Conservation (phyloP, 1,140 invertebrate species). For the Ips typographus region DNA sequence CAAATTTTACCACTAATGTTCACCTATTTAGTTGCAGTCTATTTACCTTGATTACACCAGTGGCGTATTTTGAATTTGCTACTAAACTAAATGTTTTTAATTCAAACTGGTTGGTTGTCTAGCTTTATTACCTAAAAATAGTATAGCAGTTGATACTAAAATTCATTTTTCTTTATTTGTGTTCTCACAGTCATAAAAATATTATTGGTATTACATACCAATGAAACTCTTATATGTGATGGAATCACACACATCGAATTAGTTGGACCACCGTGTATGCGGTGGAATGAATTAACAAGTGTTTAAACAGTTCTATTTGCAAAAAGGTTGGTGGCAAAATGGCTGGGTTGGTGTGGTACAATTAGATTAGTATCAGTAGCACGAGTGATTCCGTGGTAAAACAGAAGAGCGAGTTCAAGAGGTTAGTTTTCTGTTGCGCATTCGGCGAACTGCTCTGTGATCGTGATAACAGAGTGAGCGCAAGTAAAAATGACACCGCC, state of each 20-base stretch:
- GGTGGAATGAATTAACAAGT: neutral
- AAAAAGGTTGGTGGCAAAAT: neutral
- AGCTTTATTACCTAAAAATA: no score
- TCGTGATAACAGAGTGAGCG: conserved; percentile 18
- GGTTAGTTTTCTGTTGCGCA: conserved; percentile 22
- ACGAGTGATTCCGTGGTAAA: conserved; percentile 26
- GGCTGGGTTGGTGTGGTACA: conserved; percentile 5
- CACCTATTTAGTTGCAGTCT: no score
- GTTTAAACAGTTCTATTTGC: conserved; percentile 16
- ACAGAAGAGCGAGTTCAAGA: conserved; percentile 16
- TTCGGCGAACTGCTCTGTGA: conserved; percentile 20
- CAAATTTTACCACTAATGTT: no score
- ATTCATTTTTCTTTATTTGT: no score
- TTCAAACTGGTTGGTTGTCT: no score
- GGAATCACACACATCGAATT: neutral
- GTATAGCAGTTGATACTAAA: no score
- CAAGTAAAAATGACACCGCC: conserved; percentile 21
- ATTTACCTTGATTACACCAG: no score
- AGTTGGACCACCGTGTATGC: neutral
- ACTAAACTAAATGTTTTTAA: no score
- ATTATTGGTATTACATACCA: no score
- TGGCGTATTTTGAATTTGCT: no score
- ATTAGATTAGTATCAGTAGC: conserved; percentile 26
- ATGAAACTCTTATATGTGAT: no score
- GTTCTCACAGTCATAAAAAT: no score